phyloP scores from a whole-genome alignment of 2,113 vertebrate species.

The Actenoides lindsayi region DNA sequence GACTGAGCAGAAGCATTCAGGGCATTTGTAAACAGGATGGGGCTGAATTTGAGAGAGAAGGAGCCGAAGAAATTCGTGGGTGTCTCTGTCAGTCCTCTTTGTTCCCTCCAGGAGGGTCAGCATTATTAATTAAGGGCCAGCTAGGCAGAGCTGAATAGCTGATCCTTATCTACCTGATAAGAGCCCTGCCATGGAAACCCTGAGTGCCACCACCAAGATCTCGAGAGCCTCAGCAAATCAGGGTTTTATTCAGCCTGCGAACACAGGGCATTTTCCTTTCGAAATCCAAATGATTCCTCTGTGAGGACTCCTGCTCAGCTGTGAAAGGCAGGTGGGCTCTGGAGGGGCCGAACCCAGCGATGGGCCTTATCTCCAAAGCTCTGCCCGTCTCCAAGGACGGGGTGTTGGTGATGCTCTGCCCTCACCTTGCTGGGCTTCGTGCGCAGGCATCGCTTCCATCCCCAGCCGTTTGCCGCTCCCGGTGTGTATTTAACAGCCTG shows the following conservation, averaged over 20 bases:
- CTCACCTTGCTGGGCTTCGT: background rate
- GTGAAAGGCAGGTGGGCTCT: background rate
- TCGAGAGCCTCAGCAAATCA: background rate
- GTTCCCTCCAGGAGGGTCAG: background rate
- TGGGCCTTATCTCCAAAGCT: background rate
- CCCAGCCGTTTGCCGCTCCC: background rate
- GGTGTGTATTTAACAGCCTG: accelerated
- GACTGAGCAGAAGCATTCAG: background rate
- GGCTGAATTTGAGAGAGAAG: background rate
- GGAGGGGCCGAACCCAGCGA: background rate
- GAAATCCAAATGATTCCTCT: background rate
- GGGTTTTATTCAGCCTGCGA: background rate
- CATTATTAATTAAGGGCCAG: background rate
- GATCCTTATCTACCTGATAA: background rate
- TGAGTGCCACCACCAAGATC: background rate
- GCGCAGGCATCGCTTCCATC: accelerated
- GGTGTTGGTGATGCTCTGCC: background rate
- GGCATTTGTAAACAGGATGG: background rate
- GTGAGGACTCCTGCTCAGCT: accelerated
- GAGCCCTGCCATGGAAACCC: background rate
- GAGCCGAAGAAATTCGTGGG: background rate
- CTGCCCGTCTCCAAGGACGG: background rate
- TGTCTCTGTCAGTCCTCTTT: background rate
- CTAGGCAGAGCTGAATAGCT: background rate
- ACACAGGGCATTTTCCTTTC: background rate